Evolutionary conservation across 2,113 vertebrate genomes (phyloP), one percentile per base, ranked within the genome.

Genomic region (Lycocorax pyrrhopterus): DNA sequence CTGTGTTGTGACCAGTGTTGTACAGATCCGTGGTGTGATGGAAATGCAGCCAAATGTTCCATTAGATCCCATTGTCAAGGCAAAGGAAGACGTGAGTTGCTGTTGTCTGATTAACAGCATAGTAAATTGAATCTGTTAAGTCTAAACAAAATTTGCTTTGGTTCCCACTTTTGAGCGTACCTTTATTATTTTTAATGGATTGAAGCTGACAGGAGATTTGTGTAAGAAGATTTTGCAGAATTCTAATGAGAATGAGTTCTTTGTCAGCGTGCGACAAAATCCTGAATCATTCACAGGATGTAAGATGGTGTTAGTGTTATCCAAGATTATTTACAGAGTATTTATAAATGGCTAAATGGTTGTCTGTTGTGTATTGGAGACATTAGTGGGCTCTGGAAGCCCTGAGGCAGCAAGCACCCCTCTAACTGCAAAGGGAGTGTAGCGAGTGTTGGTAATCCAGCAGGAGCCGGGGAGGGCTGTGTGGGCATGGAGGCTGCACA

Each of bases 161-260:
- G 46, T 92, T 30, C 64, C 41, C 89, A 44, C 77, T 94, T 95
- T 89, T 83, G 78, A 90, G 62, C 79, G 39, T 87, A 80, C 84
- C 59, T 95, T 89, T 89, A 93, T 94, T 82, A 94, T 96, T 95
- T 87, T 66, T 76, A 87, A 91, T 44, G 55, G 55, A 89, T 85
- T 83, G 82, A 87, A 87, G 84, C 87, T 79, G 89, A 87, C 91
- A 89, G 81, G 77, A 95, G 91, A 96, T 96, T 90, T 96, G 74
- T 63, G 27, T 95, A 94, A 96, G 93, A 91, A 92, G 95, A 91
- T 94, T 96, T 94, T 66, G 35, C 27, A 3, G 85, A 76, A 87
- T 91, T 91, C 81, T 83, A 91, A 89, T 69, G 84, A 90, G 87
- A 94, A 87, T 60, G 58, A 76, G 16, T 35, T 58, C 80, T 91